Evolutionary conservation across 2,888 invertebrate species (phyloP).

Genomic region (Harmothoe impar): DNA sequence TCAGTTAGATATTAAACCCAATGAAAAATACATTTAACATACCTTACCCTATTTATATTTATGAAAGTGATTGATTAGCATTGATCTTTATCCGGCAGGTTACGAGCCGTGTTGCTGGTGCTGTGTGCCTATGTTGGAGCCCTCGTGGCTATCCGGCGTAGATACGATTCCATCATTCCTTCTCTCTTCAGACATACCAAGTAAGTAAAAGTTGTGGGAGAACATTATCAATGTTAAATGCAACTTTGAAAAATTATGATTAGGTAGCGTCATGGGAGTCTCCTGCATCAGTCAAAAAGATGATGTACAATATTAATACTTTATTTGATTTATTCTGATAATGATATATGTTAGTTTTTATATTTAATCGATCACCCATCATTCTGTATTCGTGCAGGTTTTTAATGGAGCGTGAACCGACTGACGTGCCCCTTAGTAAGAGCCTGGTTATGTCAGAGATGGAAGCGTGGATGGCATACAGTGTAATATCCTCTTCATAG

Average conservation of each 20-base stretch:
- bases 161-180: conserved; percentile 79
- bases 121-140: conserved; percentile 82
- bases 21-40: no score
- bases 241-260: neutral
- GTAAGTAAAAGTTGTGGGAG: conserved; percentile 77
- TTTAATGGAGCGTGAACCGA: conserved; percentile 63
- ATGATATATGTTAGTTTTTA: no score
- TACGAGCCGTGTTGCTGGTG: conserved; percentile 75
- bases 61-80: no score
- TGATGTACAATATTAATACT: no score
- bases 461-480: conserved; percentile 70
- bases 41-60: no score
- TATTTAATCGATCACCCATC: no score
- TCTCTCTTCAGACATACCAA: conserved; percentile 78
- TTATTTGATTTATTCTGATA: no score
- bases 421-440: conserved; percentile 70
- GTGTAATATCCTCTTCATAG: neutral
- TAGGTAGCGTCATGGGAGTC: no score
- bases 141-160: conserved; percentile 80
- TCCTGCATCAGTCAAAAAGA: no score
- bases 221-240: neutral
- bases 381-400: conserved; percentile 24
- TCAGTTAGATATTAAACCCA: no score
- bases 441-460: conserved; percentile 69
- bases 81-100: neutral